Evolutionary conservation across 2,113 vertebrate genomes (phyloP).

Genomic region (Todiramphus chloris): DNA sequence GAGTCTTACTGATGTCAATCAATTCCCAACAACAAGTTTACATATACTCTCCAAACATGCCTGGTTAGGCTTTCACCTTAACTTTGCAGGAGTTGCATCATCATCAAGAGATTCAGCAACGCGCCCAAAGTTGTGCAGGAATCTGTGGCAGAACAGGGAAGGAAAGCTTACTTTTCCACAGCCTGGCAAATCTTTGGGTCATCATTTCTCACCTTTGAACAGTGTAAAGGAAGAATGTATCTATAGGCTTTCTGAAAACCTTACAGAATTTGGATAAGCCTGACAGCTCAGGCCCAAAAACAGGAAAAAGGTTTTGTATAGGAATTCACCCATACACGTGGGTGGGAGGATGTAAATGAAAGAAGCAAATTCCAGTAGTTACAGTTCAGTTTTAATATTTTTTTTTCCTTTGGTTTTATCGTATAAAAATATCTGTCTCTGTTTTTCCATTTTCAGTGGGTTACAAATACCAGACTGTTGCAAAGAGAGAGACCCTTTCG

Average conservation of each 20-base stretch:
- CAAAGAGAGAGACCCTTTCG: not conserved
- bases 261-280: not conserved
- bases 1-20: not conserved
- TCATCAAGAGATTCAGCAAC: not conserved
- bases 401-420: not conserved
- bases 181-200: not conserved
- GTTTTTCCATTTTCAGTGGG: not conserved
- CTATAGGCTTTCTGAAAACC: not conserved
- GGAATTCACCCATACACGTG: not conserved
- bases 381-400: not conserved
- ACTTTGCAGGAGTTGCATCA: not conserved
- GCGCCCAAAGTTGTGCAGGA: not conserved
- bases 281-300: not conserved
- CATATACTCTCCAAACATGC: not conserved
- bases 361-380: not conserved
- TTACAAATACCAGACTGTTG: not conserved
- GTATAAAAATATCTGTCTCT: not conserved
- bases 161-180: not conserved
- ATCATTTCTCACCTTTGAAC: not conserved
- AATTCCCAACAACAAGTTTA: not conserved
- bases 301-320: not conserved
- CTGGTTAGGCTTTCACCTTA: not conserved
- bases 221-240: not conserved
- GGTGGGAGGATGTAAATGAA: not conserved
- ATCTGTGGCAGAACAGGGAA: not conserved